phyloP scores from a whole-genome alignment of 2,888 invertebrate genomes.

The Dryobotodes eremita region DNA sequence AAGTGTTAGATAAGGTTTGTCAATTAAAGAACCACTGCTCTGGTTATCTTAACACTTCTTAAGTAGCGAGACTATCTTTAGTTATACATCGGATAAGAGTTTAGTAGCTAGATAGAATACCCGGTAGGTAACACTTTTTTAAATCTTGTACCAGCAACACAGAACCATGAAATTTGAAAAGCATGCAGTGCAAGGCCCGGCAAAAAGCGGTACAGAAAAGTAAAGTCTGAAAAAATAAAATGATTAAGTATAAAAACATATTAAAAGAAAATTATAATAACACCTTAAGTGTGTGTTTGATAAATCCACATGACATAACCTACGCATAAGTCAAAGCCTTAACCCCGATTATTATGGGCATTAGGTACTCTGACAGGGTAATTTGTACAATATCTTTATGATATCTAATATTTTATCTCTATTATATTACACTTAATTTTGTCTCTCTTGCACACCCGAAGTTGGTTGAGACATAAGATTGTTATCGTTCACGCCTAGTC shows the following conservation, averaged over 20 bases:
- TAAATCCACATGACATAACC: conserved; percentile 12
- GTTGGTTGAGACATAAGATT: conserved; percentile 66
- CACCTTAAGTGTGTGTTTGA: conserved; percentile 7
- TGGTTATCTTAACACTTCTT: too few relatives aligned
- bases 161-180: neutral
- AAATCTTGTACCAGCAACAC: neutral
- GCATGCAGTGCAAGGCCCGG: too few relatives aligned
- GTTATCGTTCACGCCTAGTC: conserved; percentile 75
- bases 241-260: neutral
- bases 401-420: conserved; percentile 28
- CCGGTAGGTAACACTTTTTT: neutral
- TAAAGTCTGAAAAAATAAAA: neutral
- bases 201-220: neutral
- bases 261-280: neutral
- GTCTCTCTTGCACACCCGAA: conserved; percentile 47
- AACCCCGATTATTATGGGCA: conserved; percentile 38
- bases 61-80: neutral
- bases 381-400: conserved; percentile 50
- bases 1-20: neutral
- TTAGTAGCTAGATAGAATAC: neutral
- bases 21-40: too few relatives aligned
- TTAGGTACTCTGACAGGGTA: conserved; percentile 37
- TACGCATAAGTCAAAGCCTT: conserved; percentile 26
- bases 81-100: neutral
- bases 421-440: conserved; percentile 34